Conservation (phyloP, 2,888 invertebrate species). For the Calephelis perditalis region DNA sequence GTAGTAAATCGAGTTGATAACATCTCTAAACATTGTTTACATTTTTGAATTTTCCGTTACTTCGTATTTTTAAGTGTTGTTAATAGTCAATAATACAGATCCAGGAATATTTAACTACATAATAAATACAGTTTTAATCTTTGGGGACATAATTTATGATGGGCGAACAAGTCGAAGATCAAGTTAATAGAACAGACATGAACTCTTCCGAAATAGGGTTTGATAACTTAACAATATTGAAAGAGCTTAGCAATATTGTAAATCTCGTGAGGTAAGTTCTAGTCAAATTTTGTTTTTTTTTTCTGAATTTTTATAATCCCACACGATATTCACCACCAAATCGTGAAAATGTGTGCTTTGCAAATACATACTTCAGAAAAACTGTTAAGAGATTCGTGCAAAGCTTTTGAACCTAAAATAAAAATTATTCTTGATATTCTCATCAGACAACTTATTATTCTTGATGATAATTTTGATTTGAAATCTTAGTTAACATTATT, state of each 20-base stretch:
- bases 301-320: no score
- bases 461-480: no score
- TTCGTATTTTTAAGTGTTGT: background rate
- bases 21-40: background rate
- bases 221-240: constrained; percentile 61
- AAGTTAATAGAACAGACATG: constrained; percentile 43
- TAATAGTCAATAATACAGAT: background rate
- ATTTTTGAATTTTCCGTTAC: constrained; percentile 6
- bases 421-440: no score
- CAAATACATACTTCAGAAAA: no score
- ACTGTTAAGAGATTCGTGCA: no score
- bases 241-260: constrained; percentile 63
- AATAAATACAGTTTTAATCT: no score
- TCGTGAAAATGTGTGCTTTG: background rate
- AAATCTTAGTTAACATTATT: no score
- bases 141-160: constrained; percentile 29
- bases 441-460: no score
- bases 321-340: no score
- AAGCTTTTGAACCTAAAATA: no score
- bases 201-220: constrained; percentile 50
- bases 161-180: constrained; percentile 46
- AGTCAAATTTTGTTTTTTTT: no score
- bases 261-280: constrained; percentile 52
- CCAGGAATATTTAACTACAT: background rate
- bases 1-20: no score